A percentile compares a stretch with the other conserved stretches of the same genome.
Conservation (phyloP, 2,888 invertebrate species). For the Dysmachus trigonus region DNA sequence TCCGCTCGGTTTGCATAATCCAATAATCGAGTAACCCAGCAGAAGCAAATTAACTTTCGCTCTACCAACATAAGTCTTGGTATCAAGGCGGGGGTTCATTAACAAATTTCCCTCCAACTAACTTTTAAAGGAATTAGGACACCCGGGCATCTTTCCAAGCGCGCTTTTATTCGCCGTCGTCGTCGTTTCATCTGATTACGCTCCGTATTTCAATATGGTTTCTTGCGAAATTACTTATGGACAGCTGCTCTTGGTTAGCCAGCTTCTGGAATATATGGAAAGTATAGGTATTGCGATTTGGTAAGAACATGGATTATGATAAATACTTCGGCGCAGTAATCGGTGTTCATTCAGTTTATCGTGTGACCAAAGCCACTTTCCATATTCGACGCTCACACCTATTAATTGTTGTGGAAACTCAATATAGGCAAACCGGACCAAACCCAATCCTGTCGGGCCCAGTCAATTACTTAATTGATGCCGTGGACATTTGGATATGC, state of each 20-base stretch:
- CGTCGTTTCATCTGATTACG: not conserved
- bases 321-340: not conserved
- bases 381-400: not conserved
- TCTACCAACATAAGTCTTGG: not conserved
- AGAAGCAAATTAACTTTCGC: slow-evolving; percentile 18
- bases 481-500: not conserved
- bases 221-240: not conserved
- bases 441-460: slow-evolving; percentile 13
- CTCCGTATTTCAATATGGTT: not conserved
- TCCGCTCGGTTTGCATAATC: not conserved
- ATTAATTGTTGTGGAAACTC: not conserved
- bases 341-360: not conserved
- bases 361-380: not conserved
- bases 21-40: not conserved
- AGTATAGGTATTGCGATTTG: not conserved
- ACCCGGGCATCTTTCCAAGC: not conserved
- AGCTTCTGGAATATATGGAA: not conserved
- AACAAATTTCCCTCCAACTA: slow-evolving; percentile 3
- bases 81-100: not conserved
- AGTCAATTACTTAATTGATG: slow-evolving; percentile 29
- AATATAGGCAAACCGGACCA: not conserved
- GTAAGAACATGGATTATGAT: not conserved
- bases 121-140: slow-evolving; percentile 20
- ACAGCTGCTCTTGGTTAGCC: not conserved
- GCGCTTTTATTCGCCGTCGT: not conserved